Base-by-base conservation (phyloP, 2,888 invertebrate genomes). In the Galerucella nymphaeae region DNA sequence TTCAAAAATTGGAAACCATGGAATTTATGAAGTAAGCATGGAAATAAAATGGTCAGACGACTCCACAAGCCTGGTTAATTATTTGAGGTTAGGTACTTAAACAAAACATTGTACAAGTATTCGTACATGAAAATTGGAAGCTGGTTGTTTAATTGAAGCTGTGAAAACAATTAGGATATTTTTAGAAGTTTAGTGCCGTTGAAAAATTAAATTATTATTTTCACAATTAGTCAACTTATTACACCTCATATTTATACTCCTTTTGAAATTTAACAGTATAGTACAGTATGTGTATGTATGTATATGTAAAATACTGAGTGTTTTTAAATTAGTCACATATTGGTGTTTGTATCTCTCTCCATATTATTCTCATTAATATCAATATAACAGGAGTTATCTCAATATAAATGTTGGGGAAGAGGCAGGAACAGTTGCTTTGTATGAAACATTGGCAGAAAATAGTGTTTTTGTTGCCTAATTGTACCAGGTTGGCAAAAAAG, bases 151-250 rank as follows among this genome's bases (percentile, higher is more conserved):
- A 1, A 38, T 38, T 38, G 1, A 38, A 38, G 30, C 30, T 38
- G 8, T 38, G 30, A 38, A 38, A 9, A 38, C 30, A 38, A 38
- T 38, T 8, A 38, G 30, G 23, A 30, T 5, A 30, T 2, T 42
- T 42, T 62, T 42, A 18, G 3, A 62, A 8, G 16, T 62, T 13
- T 62, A 62, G 42, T 62, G 42, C 42, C 20, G 20, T 62, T 62
- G 41, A 62, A 14, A 42, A 18, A 41, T 62, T 41, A 42, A n/a
- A 41, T 45, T 38, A 38, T 38, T 16, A 13, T 14, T 13, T 13
- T 6, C 6, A 58, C 2, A 38, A 14, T 16, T 41, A 16, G 10
- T n/a, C 30, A 38, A 38, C 30, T 38, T 8, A 38, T 8, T 45
- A 45, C 45, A 45, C 14, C 2, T 13, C 14, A 45, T 45, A 45